Conservation (phyloP, 2,797 vertebrate genomes). For the Sebastes nivosus region DNA sequence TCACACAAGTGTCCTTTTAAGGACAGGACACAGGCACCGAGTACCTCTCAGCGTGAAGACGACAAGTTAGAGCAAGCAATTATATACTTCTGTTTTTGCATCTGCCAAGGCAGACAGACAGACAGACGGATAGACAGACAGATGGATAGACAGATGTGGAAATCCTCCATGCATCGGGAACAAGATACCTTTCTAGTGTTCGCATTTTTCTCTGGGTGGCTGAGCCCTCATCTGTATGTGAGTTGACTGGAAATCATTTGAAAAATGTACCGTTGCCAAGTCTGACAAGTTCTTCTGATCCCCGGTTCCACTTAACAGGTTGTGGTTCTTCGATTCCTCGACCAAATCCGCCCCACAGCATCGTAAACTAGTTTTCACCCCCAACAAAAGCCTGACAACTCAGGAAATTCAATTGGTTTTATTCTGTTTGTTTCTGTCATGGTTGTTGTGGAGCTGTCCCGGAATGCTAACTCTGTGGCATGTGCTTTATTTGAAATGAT, state of each 20-base stretch:
- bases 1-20: conserved; percentile 41
- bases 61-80: conserved; percentile 33
- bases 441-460: background rate
- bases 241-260: conserved; percentile 58
- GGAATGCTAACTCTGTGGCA: background rate
- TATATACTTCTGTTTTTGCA: conserved; percentile 32
- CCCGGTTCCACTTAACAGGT: conserved; percentile 50
- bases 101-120: conserved; percentile 11
- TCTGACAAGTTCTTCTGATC: conserved; percentile 65
- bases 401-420: conserved; percentile 33
- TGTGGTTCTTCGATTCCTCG: conserved; percentile 33
- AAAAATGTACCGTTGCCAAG: conserved; percentile 60
- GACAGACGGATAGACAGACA: background rate
- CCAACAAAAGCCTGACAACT: conserved; percentile 30
- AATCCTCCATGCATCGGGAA: conserved; percentile 34
- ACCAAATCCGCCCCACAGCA: conserved; percentile 36
- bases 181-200: conserved; percentile 17
- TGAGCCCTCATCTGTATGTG: conserved; percentile 41
- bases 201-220: conserved; percentile 35
- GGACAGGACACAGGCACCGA: conserved; percentile 30
- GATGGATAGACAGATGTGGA: conserved; percentile 4
- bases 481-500: conserved; percentile 16
- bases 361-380: conserved; percentile 35
- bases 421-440: conserved; percentile 47
- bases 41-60: conserved; percentile 31